Evolutionary conservation across 2,113 vertebrate species (phyloP).

Genomic region (Entelurus aequoreus): DNA sequence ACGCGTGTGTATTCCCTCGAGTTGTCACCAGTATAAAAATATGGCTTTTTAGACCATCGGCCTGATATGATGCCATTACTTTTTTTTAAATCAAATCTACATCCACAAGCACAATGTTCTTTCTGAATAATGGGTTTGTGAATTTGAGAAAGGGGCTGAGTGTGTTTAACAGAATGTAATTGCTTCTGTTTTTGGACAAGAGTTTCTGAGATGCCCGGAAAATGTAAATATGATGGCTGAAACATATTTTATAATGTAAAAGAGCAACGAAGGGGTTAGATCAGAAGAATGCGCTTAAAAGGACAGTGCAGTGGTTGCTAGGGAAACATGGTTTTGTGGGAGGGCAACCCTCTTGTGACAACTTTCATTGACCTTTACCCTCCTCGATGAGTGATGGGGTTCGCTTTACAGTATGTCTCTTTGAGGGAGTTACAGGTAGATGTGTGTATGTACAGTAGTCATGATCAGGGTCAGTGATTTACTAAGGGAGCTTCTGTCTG

Average conservation of each 20-base stretch:
- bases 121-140: conserved; percentile 28
- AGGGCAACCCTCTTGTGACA: conserved; percentile 32
- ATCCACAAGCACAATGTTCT: conserved; percentile 34
- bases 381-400: conserved; percentile 57
- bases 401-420: conserved; percentile 32
- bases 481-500: conserved; percentile 18
- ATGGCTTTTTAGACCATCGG: conserved; percentile 57
- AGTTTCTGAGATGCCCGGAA: conserved; percentile 34
- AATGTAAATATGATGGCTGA: conserved; percentile 35
- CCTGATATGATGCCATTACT: conserved; percentile 64
- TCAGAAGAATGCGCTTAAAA: conserved; percentile 60
- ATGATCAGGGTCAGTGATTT: conserved; percentile 47
- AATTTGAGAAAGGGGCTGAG: conserved; percentile 27
- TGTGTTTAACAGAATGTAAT: conserved; percentile 45
- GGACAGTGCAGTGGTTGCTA: conserved; percentile 41
- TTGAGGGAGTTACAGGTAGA: conserved; percentile 25
- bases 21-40: conserved; percentile 48
- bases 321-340: conserved; percentile 26
- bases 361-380: conserved; percentile 39
- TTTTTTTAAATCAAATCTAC: conserved; percentile 61
- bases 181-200: conserved; percentile 42
- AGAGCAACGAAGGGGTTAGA: conserved; percentile 38
- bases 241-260: conserved; percentile 21
- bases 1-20: conserved; percentile 51
- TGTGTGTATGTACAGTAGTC: conserved; percentile 54